Base-by-base conservation (phyloP, 1,140 invertebrate species). In the Drosophila punjabiensis region DNA sequence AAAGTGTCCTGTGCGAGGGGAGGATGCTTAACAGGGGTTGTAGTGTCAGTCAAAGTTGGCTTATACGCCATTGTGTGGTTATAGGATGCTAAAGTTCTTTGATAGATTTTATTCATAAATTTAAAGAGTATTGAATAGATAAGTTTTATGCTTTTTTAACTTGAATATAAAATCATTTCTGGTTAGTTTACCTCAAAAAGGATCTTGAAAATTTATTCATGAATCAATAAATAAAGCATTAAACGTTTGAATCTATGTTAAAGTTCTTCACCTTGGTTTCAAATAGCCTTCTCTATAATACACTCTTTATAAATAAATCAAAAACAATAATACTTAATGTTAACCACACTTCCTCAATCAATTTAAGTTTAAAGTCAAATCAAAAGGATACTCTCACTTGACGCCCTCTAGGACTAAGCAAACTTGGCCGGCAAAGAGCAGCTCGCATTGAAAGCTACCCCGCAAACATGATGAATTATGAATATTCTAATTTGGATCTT, bases 401-500 rank as follows among this genome's bases (percentile, higher is more conserved):
- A n/a, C 18, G 28, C 18, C 59, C 52, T 35, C 32, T 53, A 69
- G 66, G n/a, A n/a, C 67, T 43, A 11, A 58, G 18, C 43, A 70
- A 79, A 79, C 76, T 62, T 52, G 47, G 53, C 37, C 58, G 78
- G 59, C 77, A 66, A 79, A 64, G 77, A 79, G 61, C 76, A 68
- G 56, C 74, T 73, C 47, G 32, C 45, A 56, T 67, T 61, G 55
- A 79, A 74, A 18, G 77, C 66, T 4, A n/a, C 5, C 10, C 30
- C 32, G 33, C 81, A 88, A 88, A 88, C 85, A 89, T 69, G 14
- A 43, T 89, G 59, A 89, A 89, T 89, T 89, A 89, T 89, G 70
- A 48, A 89, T 89, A 89, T 89, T 89, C 88, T 89, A 89, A 89
- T 89, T 84, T 89, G 50, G 78, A 81, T 82, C 85, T 89, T 89